These are phyloP conservation scores for Panagrolaimus sp. DNA, from an alignment of 1,140 invertebrate species.

Conservation along the genomic window DNA sequence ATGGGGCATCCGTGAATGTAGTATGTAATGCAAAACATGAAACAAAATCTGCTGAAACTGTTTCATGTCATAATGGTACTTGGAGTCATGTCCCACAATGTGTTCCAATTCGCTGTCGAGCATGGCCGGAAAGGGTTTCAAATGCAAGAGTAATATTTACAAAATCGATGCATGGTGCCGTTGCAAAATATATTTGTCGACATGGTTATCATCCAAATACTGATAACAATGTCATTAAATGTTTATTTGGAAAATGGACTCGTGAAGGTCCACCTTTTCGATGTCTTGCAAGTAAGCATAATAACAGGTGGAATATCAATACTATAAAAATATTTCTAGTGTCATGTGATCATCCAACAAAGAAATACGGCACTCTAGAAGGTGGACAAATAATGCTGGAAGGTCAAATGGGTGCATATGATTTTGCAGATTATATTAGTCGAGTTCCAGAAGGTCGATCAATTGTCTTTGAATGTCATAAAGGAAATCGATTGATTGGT, in stretches of 20 bases:
- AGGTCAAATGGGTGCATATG: slow-evolving; percentile 92
- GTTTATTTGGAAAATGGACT: slow-evolving; percentile 86
- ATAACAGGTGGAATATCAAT: not conserved
- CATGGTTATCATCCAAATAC: slow-evolving; percentile 79
- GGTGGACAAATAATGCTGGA: slow-evolving; percentile 86
- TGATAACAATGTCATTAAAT: slow-evolving; percentile 67
- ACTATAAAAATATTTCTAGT: slow-evolving; percentile 63
- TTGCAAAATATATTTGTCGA: slow-evolving; percentile 78
- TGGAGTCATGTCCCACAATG: slow-evolving; percentile 87
- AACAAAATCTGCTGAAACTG: slow-evolving; percentile 75
- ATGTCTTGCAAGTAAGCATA: slow-evolving; percentile 49
- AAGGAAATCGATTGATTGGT: slow-evolving; percentile 75
- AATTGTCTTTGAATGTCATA: slow-evolving; percentile 91
- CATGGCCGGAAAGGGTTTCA: slow-evolving; percentile 75
- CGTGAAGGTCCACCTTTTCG: slow-evolving; percentile 67
- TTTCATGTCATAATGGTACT: slow-evolving; percentile 84
- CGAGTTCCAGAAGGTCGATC: slow-evolving; percentile 78
- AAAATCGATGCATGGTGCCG: slow-evolving; percentile 87
- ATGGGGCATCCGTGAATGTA: slow-evolving; percentile 76
- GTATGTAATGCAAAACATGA: slow-evolving; percentile 71
- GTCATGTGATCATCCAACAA: slow-evolving; percentile 78
- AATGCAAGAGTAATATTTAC: slow-evolving; percentile 91
- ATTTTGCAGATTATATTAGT: slow-evolving; percentile 87
- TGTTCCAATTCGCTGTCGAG: slow-evolving; percentile 78
- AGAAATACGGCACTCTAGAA: slow-evolving; percentile 69